Evolutionary conservation across 2,888 invertebrate genomes (phyloP), one percentile per base, ranked within the genome.

Genomic region (Ischnus inquisitorius): DNA sequence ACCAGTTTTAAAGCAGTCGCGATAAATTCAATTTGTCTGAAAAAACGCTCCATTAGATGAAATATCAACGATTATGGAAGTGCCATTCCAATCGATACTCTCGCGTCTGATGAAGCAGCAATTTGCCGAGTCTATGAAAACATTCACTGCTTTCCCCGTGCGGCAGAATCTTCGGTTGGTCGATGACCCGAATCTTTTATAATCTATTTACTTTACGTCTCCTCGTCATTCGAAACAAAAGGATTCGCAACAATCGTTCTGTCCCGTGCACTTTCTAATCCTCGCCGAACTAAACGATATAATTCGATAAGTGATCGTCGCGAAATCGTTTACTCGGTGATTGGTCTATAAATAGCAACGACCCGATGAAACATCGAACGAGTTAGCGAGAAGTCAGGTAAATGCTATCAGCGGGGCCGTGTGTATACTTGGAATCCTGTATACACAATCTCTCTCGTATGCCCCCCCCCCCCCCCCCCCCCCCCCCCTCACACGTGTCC

Each of bases 131-230:
- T 46, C 76, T 34, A 8, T 46, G 46, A 72, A 60, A 72, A 71
- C 34, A 19, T 14, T 77, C 79, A n/a, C 43, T 22, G 71, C 83
- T 84, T 84, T 84, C 83, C 80, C 69, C 74, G 67, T 8, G 77
- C 65, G 62, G 22, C 60, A 60, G 48, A 41, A 28, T 74, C 46
- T 71, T 62, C 80, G 83, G 76, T 83, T 83, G 83, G 62, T 43
- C 72, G 75, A 83, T 83, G 77, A 74, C 62, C 72, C 77, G 77
- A 77, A 84, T 84, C 80, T 62, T 80, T 67, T 34, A 48, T 77
- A 34, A 34, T 46, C 46, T 34, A 54, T 68, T 34, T 67, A 28
- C n/a, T n/a, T 72, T 65, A 34, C 16, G 16, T 51, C 57, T n/a
- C 14, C n/a, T 39, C 22, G 41, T 16, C 62, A 39, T 64, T 74